These are phyloP conservation scores for Tapera naevia DNA, from an alignment of 2,797 vertebrate species.

Conservation along the genomic window DNA sequence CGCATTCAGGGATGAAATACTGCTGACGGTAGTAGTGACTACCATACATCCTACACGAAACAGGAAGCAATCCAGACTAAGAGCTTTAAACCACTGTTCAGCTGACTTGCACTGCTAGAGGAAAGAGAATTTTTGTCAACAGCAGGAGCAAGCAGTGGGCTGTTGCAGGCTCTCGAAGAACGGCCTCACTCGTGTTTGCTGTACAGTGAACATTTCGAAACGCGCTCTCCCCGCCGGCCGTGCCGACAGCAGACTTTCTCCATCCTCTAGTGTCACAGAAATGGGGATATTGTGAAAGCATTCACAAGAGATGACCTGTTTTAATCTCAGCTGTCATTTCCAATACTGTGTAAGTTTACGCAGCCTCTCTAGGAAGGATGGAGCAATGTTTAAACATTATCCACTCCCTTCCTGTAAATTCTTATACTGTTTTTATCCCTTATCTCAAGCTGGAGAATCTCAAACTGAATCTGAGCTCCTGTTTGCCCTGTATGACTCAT, in stretches of 20 bases:
- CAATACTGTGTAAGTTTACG: background rate
- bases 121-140: background rate
- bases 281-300: slow-evolving; percentile 36
- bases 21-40: background rate
- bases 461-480: background rate
- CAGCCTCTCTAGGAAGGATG: slow-evolving; percentile 43
- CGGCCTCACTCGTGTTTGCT: background rate
- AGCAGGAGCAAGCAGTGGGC: background rate
- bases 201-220: background rate
- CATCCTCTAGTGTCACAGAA: slow-evolving; percentile 4
- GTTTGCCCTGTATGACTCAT: background rate
- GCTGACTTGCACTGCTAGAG: background rate
- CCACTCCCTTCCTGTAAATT: slow-evolving; percentile 26
- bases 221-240: background rate
- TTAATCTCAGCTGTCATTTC: slow-evolving; percentile 40
- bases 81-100: background rate
- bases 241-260: slow-evolving; percentile 10
- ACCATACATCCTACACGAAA: background rate
- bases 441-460: slow-evolving; percentile 12
- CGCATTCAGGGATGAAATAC: background rate
- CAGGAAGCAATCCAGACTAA: slow-evolving; percentile 23
- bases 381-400: slow-evolving; percentile 27
- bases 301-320: slow-evolving; percentile 10
- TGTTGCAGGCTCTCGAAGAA: background rate
- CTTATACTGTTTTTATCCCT: background rate